These are phyloP conservation scores for Fulica atra DNA, from an alignment of 2,113 vertebrate species.

Conservation along the genomic window DNA sequence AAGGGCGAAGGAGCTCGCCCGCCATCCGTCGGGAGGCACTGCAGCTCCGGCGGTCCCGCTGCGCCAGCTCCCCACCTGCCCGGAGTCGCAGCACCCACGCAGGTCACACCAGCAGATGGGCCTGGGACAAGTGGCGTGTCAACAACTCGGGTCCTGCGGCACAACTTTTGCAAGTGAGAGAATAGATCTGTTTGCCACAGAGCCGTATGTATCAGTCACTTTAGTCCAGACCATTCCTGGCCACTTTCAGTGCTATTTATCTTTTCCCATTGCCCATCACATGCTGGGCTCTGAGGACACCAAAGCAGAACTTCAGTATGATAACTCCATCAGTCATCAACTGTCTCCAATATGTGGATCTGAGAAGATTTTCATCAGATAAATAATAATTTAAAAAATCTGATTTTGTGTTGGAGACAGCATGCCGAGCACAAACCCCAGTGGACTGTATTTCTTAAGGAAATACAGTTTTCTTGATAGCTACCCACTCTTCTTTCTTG, in stretches of 20 bases:
- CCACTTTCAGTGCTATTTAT: background rate
- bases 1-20: background rate
- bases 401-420: background rate
- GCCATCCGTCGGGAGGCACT: background rate
- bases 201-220: background rate
- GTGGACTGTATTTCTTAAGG: background rate
- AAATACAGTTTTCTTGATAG: background rate
- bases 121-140: background rate
- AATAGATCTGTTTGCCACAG: background rate
- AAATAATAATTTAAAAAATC: background rate
- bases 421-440: background rate
- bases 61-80: accelerated
- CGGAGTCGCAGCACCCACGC: background rate
- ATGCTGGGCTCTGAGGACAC: background rate
- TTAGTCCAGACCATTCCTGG: background rate
- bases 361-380: background rate
- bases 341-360: background rate
- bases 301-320: background rate
- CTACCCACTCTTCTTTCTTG: background rate
- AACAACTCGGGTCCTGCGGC: background rate
- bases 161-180: background rate
- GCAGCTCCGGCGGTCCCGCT: background rate
- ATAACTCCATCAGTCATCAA: accelerated
- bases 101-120: accelerated
- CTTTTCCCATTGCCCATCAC: background rate